Conservation (phyloP, 2,888 invertebrate genomes). For the Hydropsyche betteni region DNA sequence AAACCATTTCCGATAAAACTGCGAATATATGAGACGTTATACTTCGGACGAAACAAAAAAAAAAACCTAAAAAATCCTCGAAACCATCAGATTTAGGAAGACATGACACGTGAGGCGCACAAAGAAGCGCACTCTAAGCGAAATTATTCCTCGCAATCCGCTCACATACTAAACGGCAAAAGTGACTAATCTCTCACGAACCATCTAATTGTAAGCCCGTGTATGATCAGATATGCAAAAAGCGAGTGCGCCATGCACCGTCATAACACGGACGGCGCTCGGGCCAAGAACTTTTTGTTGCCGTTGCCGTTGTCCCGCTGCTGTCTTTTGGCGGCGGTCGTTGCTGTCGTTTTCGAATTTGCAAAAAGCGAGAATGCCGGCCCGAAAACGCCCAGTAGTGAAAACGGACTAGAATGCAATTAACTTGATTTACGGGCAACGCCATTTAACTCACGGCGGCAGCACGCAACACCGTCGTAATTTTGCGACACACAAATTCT, state of each 20-base stretch:
- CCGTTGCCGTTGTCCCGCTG: background rate
- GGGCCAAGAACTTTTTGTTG: background rate
- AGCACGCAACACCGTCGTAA: constrained; percentile 50
- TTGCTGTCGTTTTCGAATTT: constrained; percentile 48
- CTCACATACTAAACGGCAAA: background rate
- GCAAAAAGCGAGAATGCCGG: constrained; percentile 30
- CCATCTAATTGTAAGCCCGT: too few species aligned
- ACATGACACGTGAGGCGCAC: too few species aligned
- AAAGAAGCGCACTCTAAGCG: background rate
- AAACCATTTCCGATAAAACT: too few species aligned
- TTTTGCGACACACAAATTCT: constrained; percentile 30
- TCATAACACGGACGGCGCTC: too few species aligned
- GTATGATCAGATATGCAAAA: background rate
- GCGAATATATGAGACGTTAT: background rate
- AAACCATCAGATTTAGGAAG: too few species aligned
- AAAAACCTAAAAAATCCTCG: background rate
- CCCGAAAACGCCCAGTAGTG: constrained; percentile 50
- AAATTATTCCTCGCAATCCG: background rate
- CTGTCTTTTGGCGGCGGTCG: background rate
- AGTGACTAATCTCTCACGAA: background rate
- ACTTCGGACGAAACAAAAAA: background rate
- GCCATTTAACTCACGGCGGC: constrained; percentile 60
- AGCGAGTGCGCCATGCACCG: too few species aligned
- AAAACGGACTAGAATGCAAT: constrained; percentile 57
- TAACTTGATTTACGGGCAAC: constrained; percentile 66